phyloP scores from a whole-genome alignment of 2,797 vertebrate species.

The Myotis vivesi region DNA sequence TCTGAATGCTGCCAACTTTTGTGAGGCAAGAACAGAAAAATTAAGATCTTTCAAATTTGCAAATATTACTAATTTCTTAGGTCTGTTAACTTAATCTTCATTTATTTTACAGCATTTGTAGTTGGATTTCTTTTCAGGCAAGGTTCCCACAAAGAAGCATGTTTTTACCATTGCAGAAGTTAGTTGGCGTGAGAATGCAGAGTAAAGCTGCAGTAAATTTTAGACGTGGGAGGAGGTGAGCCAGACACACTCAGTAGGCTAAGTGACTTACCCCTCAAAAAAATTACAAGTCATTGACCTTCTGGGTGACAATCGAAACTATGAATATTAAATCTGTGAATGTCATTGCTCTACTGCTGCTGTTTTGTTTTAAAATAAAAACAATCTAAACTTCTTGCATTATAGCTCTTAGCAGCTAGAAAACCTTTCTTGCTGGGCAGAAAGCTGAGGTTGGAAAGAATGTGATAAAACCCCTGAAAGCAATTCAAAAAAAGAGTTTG shows the following conservation, averaged over 20 bases:
- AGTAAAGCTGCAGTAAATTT: not conserved
- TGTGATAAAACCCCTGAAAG: not conserved
- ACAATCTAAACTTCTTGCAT: not conserved
- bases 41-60: slow-evolving; percentile 44
- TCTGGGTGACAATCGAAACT: not conserved
- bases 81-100: slow-evolving; percentile 39
- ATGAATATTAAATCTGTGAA: not conserved
- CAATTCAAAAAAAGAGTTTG: not conserved
- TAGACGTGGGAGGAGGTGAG: not conserved
- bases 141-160: slow-evolving; percentile 14
- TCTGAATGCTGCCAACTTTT: slow-evolving; percentile 24
- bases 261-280: not conserved
- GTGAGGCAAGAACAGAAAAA: slow-evolving; percentile 48
- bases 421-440: not conserved
- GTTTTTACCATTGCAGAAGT: slow-evolving; percentile 35
- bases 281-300: not conserved
- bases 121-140: slow-evolving; percentile 46
- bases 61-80: slow-evolving; percentile 41
- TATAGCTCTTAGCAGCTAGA: not conserved
- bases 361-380: not conserved
- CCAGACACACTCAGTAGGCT: not conserved
- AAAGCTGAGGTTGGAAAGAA: not conserved
- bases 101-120: slow-evolving; percentile 41
- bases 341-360: not conserved
- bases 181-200: not conserved